Base-by-base conservation (phyloP, 2,797 vertebrate species). In the Podargus strigoides region DNA sequence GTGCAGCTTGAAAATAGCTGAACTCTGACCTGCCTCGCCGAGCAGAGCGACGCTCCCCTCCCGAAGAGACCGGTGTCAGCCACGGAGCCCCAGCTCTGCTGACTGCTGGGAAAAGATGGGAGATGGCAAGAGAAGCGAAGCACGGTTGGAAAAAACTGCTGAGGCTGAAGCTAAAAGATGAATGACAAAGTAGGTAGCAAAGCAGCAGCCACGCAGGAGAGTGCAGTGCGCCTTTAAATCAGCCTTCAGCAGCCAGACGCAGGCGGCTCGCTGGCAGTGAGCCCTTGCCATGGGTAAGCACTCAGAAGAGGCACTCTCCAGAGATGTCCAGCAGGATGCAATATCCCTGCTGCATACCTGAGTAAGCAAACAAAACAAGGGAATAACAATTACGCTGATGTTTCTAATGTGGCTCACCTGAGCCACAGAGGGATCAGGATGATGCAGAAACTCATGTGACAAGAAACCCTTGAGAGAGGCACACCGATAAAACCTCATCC, bases 41-140 rank as follows among this genome's bases (percentile, higher is more conserved):
- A 69, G 70, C 5, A 0, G 14, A 52, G n/a, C 0, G 0, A 44
- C 7, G n/a, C 39, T 79, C 28, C 32, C 50, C 49, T 47, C 24
- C 27, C 49, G 7, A 13, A 39, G 0, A 1, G 8, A 55, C 14
- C 5, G 8, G 59, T 7, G 74, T 4, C 0, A 3, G 56, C 56
- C 46, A 24, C 0, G 0, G 32, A 67, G 47, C 9, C 60, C 23
- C 1, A 1, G 67, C 15, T 85, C 66, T 18, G 36, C 53, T 46
- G 52, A 24, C 32, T 47, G 23, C 28, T n/a, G n/a, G 58, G 41
- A 39, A 73, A 56, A 41, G 67, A 49, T 5, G 12, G 37, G 47
- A 82, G 12, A 75, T 22, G 2, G 2, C 55, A 73, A 12, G 36
- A 63, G 42, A 50, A 42, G 2, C 3, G 1, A 46, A 36, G n/a